Base-by-base conservation (phyloP, 23 tunicate species). In the Trididemnum nubilum region DNA sequence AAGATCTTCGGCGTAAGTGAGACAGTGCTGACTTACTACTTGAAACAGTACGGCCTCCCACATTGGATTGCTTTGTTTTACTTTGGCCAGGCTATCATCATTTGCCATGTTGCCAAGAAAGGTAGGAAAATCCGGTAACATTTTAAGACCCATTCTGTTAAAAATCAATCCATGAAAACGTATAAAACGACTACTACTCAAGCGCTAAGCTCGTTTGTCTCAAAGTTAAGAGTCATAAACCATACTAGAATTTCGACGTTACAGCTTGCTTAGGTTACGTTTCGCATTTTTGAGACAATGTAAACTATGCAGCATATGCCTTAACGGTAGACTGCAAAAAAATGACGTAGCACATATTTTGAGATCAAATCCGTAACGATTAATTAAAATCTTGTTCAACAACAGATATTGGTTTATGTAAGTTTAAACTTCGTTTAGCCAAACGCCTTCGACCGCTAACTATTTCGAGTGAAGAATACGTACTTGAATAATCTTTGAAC, bases 401-500 rank as follows among this genome's bases (percentile, higher is more conserved):
- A n/a, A n/a, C n/a, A n/a, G n/a, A n/a, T n/a, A n/a, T n/a, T n/a
- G n/a, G n/a, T n/a, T n/a, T n/a, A 44, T 44, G 54, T 44, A 9
- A 15, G 15, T 44, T 7, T 7, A 44, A 15, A 9, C 9, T 44
- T 7, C 9, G 9, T 44, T 44, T 15, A 44, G 12, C 15, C 54
- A 44, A 7, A 44, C 9, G 54, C 54, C 12, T 7, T 15, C 54
- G 15, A 9, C 15, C 15, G 12, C 54, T 7, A 9, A 44, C 9
- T 44, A 7, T 44, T 9, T 44, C 54, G 15, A 7, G 54, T 15
- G 15, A 44, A 7, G 15, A 44, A 9, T 3, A 3, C 82, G 12
- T 61, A 84, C 85, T 76, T 80, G 83, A 90, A 90, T 33, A 90
- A 32, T 51, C 82, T 64, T 40, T 85, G 90, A 29, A 90, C 96